These are phyloP conservation scores for Semicossyphus pulcher DNA, from an alignment of 2,113 vertebrate genomes.

Conservation along the genomic window DNA sequence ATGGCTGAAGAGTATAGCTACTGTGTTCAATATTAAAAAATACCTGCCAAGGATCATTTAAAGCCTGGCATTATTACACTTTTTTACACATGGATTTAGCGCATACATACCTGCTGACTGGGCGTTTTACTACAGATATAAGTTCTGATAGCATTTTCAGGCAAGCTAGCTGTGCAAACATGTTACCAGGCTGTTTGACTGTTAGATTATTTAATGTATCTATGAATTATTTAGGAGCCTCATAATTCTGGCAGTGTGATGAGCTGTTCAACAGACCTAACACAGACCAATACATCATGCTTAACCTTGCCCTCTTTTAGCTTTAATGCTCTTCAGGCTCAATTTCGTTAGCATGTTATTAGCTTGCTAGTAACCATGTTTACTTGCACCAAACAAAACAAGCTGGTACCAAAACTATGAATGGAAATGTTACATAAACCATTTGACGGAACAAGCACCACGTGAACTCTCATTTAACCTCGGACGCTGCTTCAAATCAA, in stretches of 20 bases:
- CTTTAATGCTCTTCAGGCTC: background rate
- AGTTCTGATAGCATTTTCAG: background rate
- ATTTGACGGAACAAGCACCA: constrained; percentile 20
- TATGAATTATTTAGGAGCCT: background rate
- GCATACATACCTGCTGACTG: background rate
- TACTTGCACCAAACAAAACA: constrained; percentile 15
- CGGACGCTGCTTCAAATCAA: constrained; percentile 22
- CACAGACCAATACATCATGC: background rate
- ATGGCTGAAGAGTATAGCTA: constrained; percentile 17
- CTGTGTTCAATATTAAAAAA: constrained; percentile 34
- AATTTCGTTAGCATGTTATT: background rate
- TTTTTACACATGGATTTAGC: background rate
- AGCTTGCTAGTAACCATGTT: constrained; percentile 4
- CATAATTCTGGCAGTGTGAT: background rate
- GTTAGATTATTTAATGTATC: background rate
- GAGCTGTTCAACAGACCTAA: background rate
- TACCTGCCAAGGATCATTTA: constrained; percentile 2
- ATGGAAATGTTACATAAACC: constrained; percentile 23
- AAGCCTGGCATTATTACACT: constrained; percentile 33
- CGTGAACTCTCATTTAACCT: constrained; percentile 30
- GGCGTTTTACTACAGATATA: background rate
- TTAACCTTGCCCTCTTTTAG: background rate
- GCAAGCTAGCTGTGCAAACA: background rate
- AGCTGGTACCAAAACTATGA: background rate
- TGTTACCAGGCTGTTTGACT: background rate